Conservation (phyloP, 2,113 vertebrate genomes). For the Marmota monax region DNA sequence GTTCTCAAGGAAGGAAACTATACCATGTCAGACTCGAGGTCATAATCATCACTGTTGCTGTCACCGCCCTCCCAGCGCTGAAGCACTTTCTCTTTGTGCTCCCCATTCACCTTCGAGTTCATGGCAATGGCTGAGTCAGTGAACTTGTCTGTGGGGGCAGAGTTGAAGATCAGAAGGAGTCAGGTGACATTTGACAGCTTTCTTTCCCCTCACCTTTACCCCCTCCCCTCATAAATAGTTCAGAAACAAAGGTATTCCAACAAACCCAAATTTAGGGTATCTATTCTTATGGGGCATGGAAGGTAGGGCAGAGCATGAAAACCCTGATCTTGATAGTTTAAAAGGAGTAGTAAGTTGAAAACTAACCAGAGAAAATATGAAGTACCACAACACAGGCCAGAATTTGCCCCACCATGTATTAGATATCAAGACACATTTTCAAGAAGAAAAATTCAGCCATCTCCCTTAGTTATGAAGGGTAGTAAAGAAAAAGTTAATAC, state of each 20-base stretch:
- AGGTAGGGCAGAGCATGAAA: neutral
- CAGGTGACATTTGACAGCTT: neutral
- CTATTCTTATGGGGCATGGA: neutral
- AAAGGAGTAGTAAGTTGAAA: neutral
- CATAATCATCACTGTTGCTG: constrained; percentile 93
- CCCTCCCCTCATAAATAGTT: neutral
- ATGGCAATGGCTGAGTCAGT: constrained; percentile 94
- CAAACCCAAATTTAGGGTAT: neutral
- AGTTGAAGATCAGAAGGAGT: constrained; percentile 8
- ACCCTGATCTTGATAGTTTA: neutral
- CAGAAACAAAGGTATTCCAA: neutral
- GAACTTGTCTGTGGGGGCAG: constrained; percentile 90
- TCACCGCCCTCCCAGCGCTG: constrained; percentile 96
- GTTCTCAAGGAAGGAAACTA: neutral
- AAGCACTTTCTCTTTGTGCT: constrained; percentile 95
- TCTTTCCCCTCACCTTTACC: neutral
- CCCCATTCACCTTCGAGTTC: constrained; percentile 92
- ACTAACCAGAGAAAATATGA: neutral
- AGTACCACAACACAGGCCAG: neutral
- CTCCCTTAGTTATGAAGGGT: neutral
- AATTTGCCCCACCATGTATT: neutral
- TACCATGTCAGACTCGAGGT: constrained; percentile 94
- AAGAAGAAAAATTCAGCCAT: neutral
- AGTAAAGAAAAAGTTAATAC: neutral
- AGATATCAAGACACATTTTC: neutral